Evolutionary conservation across 2,797 vertebrate species (phyloP), one percentile per base, ranked within the genome.

Genomic region (Myripristis jacobus): DNA sequence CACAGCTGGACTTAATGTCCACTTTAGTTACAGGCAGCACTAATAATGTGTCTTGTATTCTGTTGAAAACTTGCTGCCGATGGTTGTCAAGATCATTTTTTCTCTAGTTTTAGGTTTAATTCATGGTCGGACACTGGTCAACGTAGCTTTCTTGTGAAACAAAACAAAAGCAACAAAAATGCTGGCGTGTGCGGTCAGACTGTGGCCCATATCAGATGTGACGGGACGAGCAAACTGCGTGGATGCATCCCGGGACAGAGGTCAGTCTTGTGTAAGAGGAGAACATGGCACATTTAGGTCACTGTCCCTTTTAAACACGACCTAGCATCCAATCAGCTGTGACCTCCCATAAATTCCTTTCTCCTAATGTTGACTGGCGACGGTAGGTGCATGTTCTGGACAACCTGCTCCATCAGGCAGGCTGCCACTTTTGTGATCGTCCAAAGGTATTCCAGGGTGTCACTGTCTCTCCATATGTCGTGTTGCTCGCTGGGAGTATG

Each of bases 301-400:
- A 63, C 75, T 87, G 88, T 89, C 63, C 34, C 58, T 71, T 83
- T 75, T 53, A 80, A 75, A 79, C 75, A 41, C 48, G 70, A 71
- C 66, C 64, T 15, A n/a, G 47, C 66, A 76, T 56, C 60, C 55
- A 56, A 59, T 84, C 82, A 57, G 73, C 72, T 81, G 70, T 83
- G 82, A 19, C 70, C 73, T 0, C 31, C 71, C 13, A 9, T 89
- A 78, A 80, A 85, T 53, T 52, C 9, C 38, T 67, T 66, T 60
- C 41, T 71, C 53, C 22, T 61, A 4, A 38, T 27, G 63, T 73
- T 82, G 57, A 75, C 51, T 63, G 73, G 53, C n/a, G 21, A 47
- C 19, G 38, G 52, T 55, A 34, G 67, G 54, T 63, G 68, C 1
- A 29, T 36, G n/a, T n/a, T n/a, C n/a, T n/a, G n/a, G n/a, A n/a